Conservation (phyloP, 2,797 vertebrate genomes). For the Atherinosoma microstoma region DNA sequence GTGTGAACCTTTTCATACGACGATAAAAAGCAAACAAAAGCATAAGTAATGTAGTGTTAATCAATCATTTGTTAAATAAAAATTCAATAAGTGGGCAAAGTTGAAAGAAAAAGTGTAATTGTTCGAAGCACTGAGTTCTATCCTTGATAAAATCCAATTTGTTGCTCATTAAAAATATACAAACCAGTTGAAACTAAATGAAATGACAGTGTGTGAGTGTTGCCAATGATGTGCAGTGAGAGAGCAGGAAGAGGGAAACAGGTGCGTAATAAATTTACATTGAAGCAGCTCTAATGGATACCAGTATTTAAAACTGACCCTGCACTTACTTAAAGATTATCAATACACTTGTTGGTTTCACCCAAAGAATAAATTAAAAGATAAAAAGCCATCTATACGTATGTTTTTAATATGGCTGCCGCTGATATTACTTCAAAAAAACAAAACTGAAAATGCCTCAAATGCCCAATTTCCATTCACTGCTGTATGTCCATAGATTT, state of each 20-base stretch:
- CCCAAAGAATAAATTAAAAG: conserved; percentile 6
- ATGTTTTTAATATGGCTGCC: background rate
- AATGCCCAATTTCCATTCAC: conserved; percentile 13
- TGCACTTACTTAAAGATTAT: background rate
- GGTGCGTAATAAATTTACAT: background rate
- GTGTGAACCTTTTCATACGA: background rate
- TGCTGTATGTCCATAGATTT: conserved; percentile 2
- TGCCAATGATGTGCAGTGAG: background rate
- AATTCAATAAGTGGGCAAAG: too few species aligned
- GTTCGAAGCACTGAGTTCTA: background rate
- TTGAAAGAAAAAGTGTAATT: background rate
- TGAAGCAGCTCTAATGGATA: background rate
- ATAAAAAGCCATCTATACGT: background rate
- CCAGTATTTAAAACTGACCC: conserved; percentile 5
- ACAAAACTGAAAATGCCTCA: conserved; percentile 9
- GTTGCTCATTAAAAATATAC: background rate
- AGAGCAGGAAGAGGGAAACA: background rate
- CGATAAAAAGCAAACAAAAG: background rate
- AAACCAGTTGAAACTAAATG: background rate
- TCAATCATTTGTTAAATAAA: background rate
- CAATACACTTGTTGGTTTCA: background rate
- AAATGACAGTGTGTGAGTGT: background rate
- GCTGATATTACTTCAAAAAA: background rate
- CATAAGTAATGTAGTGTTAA: background rate
- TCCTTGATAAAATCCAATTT: background rate